Base-by-base conservation (phyloP, 2,113 vertebrate genomes). In the Phylloscopus trochiloides region DNA sequence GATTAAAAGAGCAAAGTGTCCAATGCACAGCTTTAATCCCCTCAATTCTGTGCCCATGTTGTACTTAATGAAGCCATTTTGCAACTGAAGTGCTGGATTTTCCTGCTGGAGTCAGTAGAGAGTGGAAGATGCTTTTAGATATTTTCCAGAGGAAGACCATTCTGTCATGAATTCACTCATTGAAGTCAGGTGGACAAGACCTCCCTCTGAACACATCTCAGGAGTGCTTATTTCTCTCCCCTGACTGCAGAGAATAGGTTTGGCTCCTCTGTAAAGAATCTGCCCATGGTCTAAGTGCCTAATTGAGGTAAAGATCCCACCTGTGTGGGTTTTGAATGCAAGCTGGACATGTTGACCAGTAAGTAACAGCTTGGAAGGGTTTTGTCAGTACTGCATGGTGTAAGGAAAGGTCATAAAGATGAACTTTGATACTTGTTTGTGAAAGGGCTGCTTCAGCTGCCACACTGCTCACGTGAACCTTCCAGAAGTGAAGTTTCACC, bases 381-480 rank as follows among this genome's bases (percentile, higher is more conserved):
- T 96, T 93, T 94, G 43, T 79, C 65, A 51, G 48, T 66, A 45
- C 76, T 62, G 51, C 14, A 40, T 78, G 82, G 36, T 72, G 94
- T 81, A 93, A 90, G 80, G 61, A 89, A 96, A 94, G 76, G 66
- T 95, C 72, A 88, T 65, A 62, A 93, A 96, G 81, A 77, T 95
- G 52, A 85, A 91, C 40, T 68, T 92, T 14, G 89, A 31, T 90
- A 65, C 19, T 78, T 93, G 22, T 38, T 94, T 93, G 93, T 88
- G 73, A 55, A 96, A 95, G 95, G 78, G 47, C 89, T 95, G 26
- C 40, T 86, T 80, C 81, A 96, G 68, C 57, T 79, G 54, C 66
- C 67, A 25, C 77, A 67, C 17, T 86, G 57, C 40, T 71, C 90
- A 47, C 40, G 34, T 81, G 24, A 48, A 38, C 82, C 58, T 71